Conservation (phyloP, 2,113 vertebrate genomes). For the Herpetotheres cachinnans region DNA sequence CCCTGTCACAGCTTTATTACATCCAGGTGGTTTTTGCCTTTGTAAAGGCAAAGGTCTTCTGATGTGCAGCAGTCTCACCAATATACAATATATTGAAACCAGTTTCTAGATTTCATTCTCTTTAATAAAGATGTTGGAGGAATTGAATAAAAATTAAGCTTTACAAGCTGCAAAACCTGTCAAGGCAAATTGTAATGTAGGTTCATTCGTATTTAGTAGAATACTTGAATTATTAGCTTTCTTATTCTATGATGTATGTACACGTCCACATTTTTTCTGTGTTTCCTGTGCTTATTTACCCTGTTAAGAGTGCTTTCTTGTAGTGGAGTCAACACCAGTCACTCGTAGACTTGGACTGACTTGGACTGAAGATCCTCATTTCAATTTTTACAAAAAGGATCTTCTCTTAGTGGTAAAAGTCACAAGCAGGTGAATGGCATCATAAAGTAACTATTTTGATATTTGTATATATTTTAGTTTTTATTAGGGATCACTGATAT, state of each 20-base stretch:
- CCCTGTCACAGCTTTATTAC: neutral
- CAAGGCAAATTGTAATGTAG: neutral
- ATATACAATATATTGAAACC: neutral
- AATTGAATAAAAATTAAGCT: neutral
- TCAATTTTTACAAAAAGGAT: neutral
- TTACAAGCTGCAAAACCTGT: neutral
- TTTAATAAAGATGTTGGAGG: neutral
- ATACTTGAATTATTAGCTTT: neutral
- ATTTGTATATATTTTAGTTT: neutral
- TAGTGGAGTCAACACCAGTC: neutral
- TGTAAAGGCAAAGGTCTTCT: neutral
- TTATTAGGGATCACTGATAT: neutral
- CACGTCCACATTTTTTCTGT: neutral
- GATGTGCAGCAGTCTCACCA: neutral
- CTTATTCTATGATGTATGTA: neutral
- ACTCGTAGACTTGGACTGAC: neutral
- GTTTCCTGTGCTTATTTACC: neutral
- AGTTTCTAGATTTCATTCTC: neutral
- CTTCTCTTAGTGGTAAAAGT: neutral
- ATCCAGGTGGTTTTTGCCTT: neutral
- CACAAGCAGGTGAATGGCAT: neutral
- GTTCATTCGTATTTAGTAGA: neutral
- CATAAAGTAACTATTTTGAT: neutral
- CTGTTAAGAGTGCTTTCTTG: neutral
- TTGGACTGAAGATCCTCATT: neutral